Base-by-base conservation (phyloP, 1,140 invertebrate species). In the Wasmannia auropunctata region DNA sequence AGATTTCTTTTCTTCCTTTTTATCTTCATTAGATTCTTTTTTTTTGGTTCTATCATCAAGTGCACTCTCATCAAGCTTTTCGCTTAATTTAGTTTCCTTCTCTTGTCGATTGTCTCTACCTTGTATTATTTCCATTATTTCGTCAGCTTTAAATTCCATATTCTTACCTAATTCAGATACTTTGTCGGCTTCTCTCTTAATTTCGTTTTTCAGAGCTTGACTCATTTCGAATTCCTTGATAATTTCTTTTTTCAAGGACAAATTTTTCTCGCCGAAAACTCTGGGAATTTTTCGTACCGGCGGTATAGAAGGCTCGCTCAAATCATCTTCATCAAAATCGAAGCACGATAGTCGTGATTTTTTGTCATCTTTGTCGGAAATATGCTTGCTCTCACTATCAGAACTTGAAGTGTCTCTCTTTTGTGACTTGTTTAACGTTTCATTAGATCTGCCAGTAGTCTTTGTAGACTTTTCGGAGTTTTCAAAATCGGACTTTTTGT, bases 291-390 rank as follows among this genome's bases (percentile, higher is more conserved):
- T 96, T 54, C 95, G 91, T 4, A 95, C 95, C 5, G 94, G 94
- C 31, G 94, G 92, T 74, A 95, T 93, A 43, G 93, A 92, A 70
- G 91, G 92, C 85, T 93, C 94, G 7, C 93, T 92, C 31, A 95
- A 90, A 87, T 96, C 95, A 56, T 96, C 96, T 49, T 96, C 96
- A 22, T 96, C 93, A 85, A 96, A 96, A 94, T 96, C 96, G 86
- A 96, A 96, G 86, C 96, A 96, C 4, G 96, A 95, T 88, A 95
- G 93, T 91, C 91, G 92, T 56, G 94, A 94, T 65, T 94, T 94
- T 58, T 94, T 94, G 56, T 94, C 92, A 72, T 95, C 92, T 28
- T 93, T 90, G 22, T 92, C 89, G 0, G 72, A 87, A 34, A 46
- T 46, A 46, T 95, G 93, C 65, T 87, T 83, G 51, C 60, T 88